phyloP scores from a whole-genome alignment of 2,888 invertebrate species.

The Rotaria sp. region DNA sequence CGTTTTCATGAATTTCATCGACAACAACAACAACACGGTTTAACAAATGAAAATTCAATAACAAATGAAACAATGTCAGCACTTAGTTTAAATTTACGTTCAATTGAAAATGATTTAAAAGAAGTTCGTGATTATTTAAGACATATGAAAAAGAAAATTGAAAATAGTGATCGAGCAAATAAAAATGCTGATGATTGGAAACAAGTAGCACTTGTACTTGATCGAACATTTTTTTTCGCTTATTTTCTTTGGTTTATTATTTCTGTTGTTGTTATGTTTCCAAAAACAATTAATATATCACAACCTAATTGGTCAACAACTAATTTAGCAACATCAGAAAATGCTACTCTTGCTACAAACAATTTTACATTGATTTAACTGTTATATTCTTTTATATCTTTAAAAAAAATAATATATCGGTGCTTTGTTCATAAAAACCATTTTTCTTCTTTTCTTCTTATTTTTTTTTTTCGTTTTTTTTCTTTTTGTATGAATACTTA shows the following conservation, averaged over 20 bases:
- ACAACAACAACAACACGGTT: background rate
- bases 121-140: constrained; percentile 41
- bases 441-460: background rate
- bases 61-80: background rate
- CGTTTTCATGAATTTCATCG: constrained; percentile 24
- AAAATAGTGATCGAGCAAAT: constrained; percentile 32
- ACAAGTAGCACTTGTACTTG: constrained; percentile 37
- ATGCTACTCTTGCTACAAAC: background rate
- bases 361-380: background rate
- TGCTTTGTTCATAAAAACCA: background rate
- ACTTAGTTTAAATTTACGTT: background rate
- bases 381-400: background rate
- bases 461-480: background rate
- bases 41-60: background rate
- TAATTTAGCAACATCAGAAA: background rate
- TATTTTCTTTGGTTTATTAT: constrained; percentile 38
- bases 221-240: constrained; percentile 38
- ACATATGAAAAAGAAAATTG: constrained; percentile 39
- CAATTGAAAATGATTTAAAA: constrained; percentile 40
- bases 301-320: background rate
- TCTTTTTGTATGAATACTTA: background rate
- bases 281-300: background rate
- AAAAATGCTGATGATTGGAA: constrained; percentile 39
- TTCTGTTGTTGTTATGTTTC: constrained; percentile 38
- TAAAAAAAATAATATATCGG: background rate